A percentile compares a stretch with the other conserved stretches of the same genome.
These are phyloP conservation scores for Pangasius macronema DNA, from an alignment of 2,797 vertebrate species.

Conservation along the genomic window DNA sequence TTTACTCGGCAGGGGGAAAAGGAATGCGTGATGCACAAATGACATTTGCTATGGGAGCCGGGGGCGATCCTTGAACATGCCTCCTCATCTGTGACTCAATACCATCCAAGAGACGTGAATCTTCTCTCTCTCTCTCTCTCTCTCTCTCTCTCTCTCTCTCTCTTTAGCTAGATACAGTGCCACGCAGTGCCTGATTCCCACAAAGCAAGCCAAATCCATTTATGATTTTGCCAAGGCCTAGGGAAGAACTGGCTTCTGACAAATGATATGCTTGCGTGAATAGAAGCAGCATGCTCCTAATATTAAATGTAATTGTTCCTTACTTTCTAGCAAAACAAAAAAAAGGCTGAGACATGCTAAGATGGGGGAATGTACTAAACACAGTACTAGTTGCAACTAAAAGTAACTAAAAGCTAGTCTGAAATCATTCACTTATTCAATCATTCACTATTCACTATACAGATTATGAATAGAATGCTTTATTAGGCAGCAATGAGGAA, in stretches of 20 bases:
- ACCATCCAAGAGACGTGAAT: constrained; percentile 45
- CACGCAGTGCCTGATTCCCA: constrained; percentile 24
- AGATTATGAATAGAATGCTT: not conserved
- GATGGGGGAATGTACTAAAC: not conserved
- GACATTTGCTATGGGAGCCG: constrained; percentile 44
- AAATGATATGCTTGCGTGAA: constrained; percentile 14
- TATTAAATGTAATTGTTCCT: not conserved
- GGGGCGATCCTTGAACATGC: constrained; percentile 46
- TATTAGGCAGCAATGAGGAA: not conserved
- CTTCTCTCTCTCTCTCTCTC: constrained; percentile 6
- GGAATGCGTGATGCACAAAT: constrained; percentile 38
- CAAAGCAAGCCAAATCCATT: constrained; percentile 45
- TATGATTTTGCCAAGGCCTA: not conserved
- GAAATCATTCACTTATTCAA: not conserved
- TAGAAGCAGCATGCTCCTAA: not conserved
- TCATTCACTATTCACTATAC: not conserved
- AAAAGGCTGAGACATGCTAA: not conserved
- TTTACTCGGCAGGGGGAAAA: not conserved
- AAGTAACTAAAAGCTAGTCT: not conserved
- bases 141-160: constrained; percentile 15
- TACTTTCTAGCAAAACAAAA: not conserved
- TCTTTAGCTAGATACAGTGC: constrained; percentile 8
- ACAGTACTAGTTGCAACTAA: not conserved
- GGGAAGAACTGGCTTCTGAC: constrained; percentile 10
- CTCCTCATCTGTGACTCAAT: constrained; percentile 50